Conservation (phyloP, 2,888 invertebrate genomes). For the Drosophila parthenogenetica region DNA sequence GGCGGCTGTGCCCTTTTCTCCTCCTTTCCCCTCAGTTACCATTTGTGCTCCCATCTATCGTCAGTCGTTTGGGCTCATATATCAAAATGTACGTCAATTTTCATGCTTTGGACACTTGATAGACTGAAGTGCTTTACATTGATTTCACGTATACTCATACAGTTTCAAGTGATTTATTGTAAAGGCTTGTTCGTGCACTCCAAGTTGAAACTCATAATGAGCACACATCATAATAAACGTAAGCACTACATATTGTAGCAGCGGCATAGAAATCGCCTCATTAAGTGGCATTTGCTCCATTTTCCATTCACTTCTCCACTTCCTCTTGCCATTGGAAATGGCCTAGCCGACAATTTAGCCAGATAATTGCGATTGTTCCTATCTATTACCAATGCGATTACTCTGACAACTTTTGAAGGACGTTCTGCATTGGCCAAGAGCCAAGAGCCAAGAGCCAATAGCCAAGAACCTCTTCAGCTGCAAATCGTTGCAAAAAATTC, state of each 20-base stretch:
- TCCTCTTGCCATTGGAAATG: neutral
- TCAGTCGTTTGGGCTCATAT: conserved; percentile 57
- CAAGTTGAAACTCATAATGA: conserved; percentile 76
- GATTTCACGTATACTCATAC: conserved; percentile 77
- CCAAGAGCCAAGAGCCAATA: neutral
- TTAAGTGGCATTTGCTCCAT: conserved; percentile 20
- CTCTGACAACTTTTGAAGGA: conserved; percentile 34
- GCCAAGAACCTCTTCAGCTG: conserved; percentile 4
- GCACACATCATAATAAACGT: conserved; percentile 60
- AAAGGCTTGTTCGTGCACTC: conserved; percentile 81
- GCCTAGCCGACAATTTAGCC: neutral
- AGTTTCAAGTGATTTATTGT: conserved; percentile 83
- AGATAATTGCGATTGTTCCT: conserved; percentile 25
- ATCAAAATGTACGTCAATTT: conserved; percentile 81
- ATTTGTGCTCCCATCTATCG: neutral
- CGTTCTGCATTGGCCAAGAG: conserved; percentile 5
- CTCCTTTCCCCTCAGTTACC: neutral
- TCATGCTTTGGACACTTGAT: conserved; percentile 78
- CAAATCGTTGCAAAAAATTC: conserved; percentile 1
- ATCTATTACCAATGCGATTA: conserved; percentile 5
- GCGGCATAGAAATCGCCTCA: conserved; percentile 49
- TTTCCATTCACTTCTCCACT: neutral
- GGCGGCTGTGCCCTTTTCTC: conserved; percentile 16
- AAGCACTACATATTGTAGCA: conserved; percentile 26
- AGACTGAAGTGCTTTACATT: conserved; percentile 82